Evolutionary conservation across 1,140 invertebrate species (phyloP), one percentile per base, ranked within the genome.

Genomic region (Solenopsis fugax): DNA sequence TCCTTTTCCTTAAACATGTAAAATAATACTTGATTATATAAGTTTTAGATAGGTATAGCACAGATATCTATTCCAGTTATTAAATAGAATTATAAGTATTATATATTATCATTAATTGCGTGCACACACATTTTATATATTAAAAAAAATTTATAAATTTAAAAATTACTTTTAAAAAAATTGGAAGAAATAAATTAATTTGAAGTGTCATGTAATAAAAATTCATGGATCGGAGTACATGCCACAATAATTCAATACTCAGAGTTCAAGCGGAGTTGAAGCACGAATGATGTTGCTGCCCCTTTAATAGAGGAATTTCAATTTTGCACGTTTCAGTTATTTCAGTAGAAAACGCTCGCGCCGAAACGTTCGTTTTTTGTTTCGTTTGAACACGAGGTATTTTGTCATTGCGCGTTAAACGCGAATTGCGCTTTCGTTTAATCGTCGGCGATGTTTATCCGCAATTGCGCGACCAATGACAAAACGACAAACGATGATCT

Each of bases 321-420:
- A 81, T 81, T 69, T 54, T 13, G 48, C 48, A 45, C 64, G 24
- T 71, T 71, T 71, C 64, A 81, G 52, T 81, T 69, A n/a, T 81
- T 81, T 41, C 34, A 21, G 21, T 41, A 41, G 48, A 69, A 52
- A 54, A 80, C n/a, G 16, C 6, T 24, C 10, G 41, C 34, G 3
- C 41, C 12, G 24, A 45, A 69, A 69, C 21, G 34, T 71, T 69
- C 41, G 21, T 69, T 81, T 81, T 54, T 56, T 48, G 64, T 45
- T 69, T 45, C 21, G 64, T 56, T 69, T 71, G 16, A 50, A 41
- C 50, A 16, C 34, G 64, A 54, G 48, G n/a, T 80, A 80, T 80
- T 80, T 80, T 45, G n/a, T 54, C 48, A 81, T 71, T 81, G 77
- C n/a, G 62, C 48, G 64, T 80, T 80, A 80, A 67, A 67, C 18